Conservation (phyloP, 2,888 invertebrate genomes). For the Hypena proboscidalis region DNA sequence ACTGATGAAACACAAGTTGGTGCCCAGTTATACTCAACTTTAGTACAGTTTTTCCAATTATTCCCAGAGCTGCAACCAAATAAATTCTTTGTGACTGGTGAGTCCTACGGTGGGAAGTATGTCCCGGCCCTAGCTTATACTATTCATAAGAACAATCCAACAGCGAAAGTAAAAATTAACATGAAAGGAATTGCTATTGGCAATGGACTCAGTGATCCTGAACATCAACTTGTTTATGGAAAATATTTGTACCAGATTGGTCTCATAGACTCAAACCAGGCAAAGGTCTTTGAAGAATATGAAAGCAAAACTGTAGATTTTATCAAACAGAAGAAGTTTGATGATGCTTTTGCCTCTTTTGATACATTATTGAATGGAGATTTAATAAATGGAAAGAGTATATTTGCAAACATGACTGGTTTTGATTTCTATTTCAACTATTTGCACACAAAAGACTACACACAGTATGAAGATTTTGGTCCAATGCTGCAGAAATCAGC, state of each 20-base stretch:
- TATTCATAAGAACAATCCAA: constrained; percentile 88
- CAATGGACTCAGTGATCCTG: constrained; percentile 92
- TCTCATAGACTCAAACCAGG: constrained; percentile 87
- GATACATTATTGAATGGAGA: constrained; percentile 90
- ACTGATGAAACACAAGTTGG: constrained; percentile 92
- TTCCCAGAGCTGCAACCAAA: constrained; percentile 91
- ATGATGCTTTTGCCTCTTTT: constrained; percentile 89
- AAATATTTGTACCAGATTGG: constrained; percentile 93
- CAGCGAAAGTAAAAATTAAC: constrained; percentile 88
- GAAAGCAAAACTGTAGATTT: constrained; percentile 85
- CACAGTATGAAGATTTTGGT: constrained; percentile 80
- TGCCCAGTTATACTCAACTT: constrained; percentile 89
- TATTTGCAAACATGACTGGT: constrained; percentile 91
- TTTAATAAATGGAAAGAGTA: constrained; percentile 82
- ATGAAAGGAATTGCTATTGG: constrained; percentile 90
- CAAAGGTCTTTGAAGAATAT: constrained; percentile 84
- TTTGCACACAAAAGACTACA: constrained; percentile 86
- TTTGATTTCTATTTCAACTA: constrained; percentile 91
- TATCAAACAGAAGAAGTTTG: constrained; percentile 87
- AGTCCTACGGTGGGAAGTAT: constrained; percentile 94
- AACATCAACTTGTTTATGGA: constrained; percentile 90
- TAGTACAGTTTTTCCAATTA: constrained; percentile 93
- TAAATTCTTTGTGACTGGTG: constrained; percentile 95
- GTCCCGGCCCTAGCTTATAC: constrained; percentile 91
- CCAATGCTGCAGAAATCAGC: constrained; percentile 86